A percentile compares a stretch with the other conserved stretches of the same genome.
phyloP scores from a whole-genome alignment of 2,113 vertebrate species.

The Malaclemys terrapin region DNA sequence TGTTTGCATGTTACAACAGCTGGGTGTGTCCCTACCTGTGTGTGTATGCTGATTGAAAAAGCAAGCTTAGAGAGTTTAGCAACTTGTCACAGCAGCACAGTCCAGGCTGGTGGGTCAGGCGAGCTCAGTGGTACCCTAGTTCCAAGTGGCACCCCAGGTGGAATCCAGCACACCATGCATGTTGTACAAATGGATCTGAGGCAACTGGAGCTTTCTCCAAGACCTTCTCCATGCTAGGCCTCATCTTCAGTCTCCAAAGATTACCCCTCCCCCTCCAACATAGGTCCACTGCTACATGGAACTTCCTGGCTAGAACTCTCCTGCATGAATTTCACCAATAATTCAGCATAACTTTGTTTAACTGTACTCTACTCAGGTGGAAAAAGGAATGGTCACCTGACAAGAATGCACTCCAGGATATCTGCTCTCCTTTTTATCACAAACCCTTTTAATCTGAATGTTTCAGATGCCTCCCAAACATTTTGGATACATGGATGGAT shows the following conservation, averaged over 20 bases:
- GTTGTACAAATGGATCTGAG: background rate
- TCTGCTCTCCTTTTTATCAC: background rate
- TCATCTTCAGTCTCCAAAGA: background rate
- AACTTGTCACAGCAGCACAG: too few species aligned
- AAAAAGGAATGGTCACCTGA: background rate
- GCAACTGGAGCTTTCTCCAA: background rate
- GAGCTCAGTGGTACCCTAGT: too few species aligned
- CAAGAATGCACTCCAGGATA: background rate
- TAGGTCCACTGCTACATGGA: background rate
- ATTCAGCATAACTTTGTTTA: background rate
- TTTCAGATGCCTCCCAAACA: background rate
- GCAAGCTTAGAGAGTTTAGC: too few species aligned
- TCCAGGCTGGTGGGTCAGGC: too few species aligned
- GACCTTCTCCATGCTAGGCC: background rate
- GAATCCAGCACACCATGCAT: too few species aligned
- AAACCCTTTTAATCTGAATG: background rate
- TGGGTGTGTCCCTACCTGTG: too few species aligned
- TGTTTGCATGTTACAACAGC: too few species aligned
- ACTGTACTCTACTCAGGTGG: background rate
- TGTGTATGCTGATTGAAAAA: too few species aligned
- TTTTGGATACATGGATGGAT: background rate
- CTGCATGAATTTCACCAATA: background rate
- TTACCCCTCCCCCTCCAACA: background rate
- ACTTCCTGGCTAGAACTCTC: background rate
- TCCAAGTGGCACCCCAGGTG: too few species aligned